These are phyloP conservation scores for Sternotherus odoratus DNA, from an alignment of 2,797 vertebrate genomes.

Conservation along the genomic window DNA sequence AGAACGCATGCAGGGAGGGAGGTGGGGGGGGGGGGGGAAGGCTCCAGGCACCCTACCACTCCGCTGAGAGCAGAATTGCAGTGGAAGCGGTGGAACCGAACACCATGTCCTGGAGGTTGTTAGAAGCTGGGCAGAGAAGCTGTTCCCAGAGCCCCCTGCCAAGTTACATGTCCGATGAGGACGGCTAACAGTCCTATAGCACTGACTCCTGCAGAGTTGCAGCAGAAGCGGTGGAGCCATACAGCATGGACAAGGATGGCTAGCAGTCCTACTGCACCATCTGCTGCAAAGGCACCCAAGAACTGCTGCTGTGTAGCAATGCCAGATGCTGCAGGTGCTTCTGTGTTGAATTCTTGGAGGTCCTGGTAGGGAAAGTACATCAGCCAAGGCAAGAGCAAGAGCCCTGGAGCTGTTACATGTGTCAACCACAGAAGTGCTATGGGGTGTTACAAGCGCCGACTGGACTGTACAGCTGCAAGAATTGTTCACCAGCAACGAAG, in stretches of 20 bases:
- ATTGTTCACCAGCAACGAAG: slow-evolving; percentile 92
- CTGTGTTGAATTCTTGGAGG: slow-evolving; percentile 95
- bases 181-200: too few species aligned
- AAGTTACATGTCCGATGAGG: too few species aligned
- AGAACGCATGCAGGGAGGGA: too few species aligned
- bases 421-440: slow-evolving; percentile 85
- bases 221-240: too few species aligned
- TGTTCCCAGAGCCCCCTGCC: too few species aligned
- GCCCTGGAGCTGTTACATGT: slow-evolving; percentile 97
- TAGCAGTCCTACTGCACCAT: slow-evolving; percentile 97
- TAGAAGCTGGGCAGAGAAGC: too few species aligned
- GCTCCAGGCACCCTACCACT: too few species aligned
- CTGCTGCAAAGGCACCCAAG: slow-evolving; percentile 90
- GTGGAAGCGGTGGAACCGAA: too few species aligned
- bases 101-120: too few species aligned
- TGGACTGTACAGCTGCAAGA: slow-evolving; percentile 92
- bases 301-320: slow-evolving; percentile 94
- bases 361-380: slow-evolving; percentile 89
- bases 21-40: too few species aligned
- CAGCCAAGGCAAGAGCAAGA: slow-evolving; percentile 88
- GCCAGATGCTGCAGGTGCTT: slow-evolving; percentile 97
- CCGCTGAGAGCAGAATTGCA: too few species aligned
- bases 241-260: slow-evolving; percentile 87
- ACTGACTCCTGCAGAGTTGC: too few species aligned
- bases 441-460: slow-evolving; percentile 89